Evolutionary conservation across 2,113 vertebrate species (phyloP).

Genomic region (Cyprichromis sp.): DNA sequence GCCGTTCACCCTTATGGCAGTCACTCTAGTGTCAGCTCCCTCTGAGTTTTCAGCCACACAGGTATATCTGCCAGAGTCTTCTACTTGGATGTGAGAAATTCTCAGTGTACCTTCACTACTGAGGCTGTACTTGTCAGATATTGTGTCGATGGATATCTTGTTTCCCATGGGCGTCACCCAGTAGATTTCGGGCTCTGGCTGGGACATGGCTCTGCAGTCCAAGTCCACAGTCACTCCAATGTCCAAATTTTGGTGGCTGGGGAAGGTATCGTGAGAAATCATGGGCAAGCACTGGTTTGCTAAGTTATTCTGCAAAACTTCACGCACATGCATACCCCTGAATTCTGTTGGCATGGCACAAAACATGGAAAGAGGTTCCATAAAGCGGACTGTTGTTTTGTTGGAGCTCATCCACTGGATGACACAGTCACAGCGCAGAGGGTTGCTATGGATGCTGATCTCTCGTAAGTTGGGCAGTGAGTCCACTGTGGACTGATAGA

Average conservation of each 20-base stretch:
- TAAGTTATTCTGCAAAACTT: slow-evolving; percentile 78
- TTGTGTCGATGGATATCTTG: slow-evolving; percentile 82
- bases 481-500: slow-evolving; percentile 88
- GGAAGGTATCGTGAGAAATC: slow-evolving; percentile 89
- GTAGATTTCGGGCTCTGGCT: slow-evolving; percentile 94
- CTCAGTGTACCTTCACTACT: slow-evolving; percentile 85
- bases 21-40: slow-evolving; percentile 88
- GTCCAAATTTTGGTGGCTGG: slow-evolving; percentile 84
- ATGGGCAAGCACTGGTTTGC: slow-evolving; percentile 89
- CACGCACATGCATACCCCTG: slow-evolving; percentile 83
- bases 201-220: slow-evolving; percentile 93
- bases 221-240: slow-evolving; percentile 80
- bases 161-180: slow-evolving; percentile 95
- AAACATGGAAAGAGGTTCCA: slow-evolving; percentile 94
- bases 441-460: slow-evolving; percentile 95
- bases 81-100: slow-evolving; percentile 81
- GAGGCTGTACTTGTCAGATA: slow-evolving; percentile 86
- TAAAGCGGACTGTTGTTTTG: slow-evolving; percentile 90
- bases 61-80: slow-evolving; percentile 92
- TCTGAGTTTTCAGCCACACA: slow-evolving; percentile 93
- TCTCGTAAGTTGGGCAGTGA: slow-evolving; percentile 90
- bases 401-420: slow-evolving; percentile 94
- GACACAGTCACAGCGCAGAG: slow-evolving; percentile 91
- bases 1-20: slow-evolving; percentile 86
- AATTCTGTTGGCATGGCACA: slow-evolving; percentile 88